A percentile compares a stretch with the other conserved stretches of the same genome.
phyloP scores from a whole-genome alignment of 2,888 invertebrate genomes.

The Lasioglossum oenotherae region DNA sequence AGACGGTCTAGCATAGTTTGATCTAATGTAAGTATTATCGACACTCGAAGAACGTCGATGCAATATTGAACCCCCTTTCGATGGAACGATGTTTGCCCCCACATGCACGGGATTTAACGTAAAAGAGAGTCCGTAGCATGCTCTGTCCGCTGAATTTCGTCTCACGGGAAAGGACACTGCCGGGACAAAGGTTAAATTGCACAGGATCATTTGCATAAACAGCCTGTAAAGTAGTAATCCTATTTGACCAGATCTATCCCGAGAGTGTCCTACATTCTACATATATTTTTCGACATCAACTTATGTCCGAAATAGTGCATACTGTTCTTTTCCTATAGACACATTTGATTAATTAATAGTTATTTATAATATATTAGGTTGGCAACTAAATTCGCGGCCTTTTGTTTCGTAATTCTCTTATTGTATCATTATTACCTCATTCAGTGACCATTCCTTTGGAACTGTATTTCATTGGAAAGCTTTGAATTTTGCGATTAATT shows the following conservation, averaged over 20 bases:
- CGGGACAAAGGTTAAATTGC: not conserved
- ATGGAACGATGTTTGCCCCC: slow-evolving; percentile 25
- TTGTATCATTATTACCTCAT: no score
- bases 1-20: slow-evolving; percentile 34
- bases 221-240: not conserved
- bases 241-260: not conserved
- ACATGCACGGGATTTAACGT: slow-evolving; percentile 12
- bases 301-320: not conserved
- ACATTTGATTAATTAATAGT: not conserved
- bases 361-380: not conserved
- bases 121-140: slow-evolving; percentile 24
- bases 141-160: slow-evolving; percentile 17
- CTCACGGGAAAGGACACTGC: not conserved
- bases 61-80: slow-evolving; percentile 19
- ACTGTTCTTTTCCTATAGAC: not conserved
- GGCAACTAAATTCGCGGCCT: no score
- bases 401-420: no score
- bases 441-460: no score
- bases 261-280: not conserved
- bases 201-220: not conserved
- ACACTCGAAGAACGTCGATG: not conserved
- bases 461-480: no score
- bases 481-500: no score
- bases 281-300: not conserved
- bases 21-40: slow-evolving; percentile 37